A percentile compares a stretch with the other conserved stretches of the same genome.
phyloP scores from a whole-genome alignment of 2,113 vertebrate genomes.

The Accipiter virgatus region DNA sequence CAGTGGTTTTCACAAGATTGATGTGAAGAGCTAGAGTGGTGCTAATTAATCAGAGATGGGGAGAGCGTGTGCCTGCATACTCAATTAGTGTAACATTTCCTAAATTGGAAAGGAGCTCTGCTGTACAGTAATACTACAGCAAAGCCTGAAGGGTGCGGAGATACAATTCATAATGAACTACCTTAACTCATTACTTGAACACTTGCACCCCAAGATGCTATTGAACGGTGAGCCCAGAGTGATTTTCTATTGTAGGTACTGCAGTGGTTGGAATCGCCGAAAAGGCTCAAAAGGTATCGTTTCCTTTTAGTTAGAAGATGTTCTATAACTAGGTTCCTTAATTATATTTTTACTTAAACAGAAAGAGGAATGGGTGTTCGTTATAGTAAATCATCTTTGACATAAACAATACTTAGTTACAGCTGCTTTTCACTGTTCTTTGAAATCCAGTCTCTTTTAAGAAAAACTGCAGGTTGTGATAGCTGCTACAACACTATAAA shows the following conservation, averaged over 20 bases:
- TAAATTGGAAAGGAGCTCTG: slow-evolving; percentile 58
- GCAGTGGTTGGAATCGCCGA: not conserved
- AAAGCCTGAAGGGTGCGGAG: not conserved
- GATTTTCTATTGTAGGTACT: not conserved
- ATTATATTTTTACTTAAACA: slow-evolving; percentile 11
- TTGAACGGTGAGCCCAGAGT: not conserved
- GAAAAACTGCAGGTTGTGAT: slow-evolving; percentile 7
- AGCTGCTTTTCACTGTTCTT: not conserved
- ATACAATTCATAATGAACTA: not conserved
- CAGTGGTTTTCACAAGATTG: slow-evolving; percentile 73
- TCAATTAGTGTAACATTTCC: slow-evolving; percentile 73
- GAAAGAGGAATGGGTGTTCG: not conserved
- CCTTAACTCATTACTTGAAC: not conserved
- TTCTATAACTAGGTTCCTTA: not conserved
- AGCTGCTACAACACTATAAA: slow-evolving; percentile 7
- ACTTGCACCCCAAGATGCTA: not conserved
- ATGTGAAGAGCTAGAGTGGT: slow-evolving; percentile 73
- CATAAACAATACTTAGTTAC: not conserved
- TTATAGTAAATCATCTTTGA: slow-evolving; percentile 34
- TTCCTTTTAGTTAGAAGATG: not conserved
- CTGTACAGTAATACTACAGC: not conserved
- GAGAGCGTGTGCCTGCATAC: slow-evolving; percentile 69
- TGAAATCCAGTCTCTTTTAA: not conserved
- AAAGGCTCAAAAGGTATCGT: not conserved
- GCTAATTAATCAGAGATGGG: slow-evolving; percentile 87